A percentile compares a stretch with the other conserved stretches of the same genome.
phyloP scores from a whole-genome alignment of 2,113 vertebrate genomes.

The Lasiurus cinereus region DNA sequence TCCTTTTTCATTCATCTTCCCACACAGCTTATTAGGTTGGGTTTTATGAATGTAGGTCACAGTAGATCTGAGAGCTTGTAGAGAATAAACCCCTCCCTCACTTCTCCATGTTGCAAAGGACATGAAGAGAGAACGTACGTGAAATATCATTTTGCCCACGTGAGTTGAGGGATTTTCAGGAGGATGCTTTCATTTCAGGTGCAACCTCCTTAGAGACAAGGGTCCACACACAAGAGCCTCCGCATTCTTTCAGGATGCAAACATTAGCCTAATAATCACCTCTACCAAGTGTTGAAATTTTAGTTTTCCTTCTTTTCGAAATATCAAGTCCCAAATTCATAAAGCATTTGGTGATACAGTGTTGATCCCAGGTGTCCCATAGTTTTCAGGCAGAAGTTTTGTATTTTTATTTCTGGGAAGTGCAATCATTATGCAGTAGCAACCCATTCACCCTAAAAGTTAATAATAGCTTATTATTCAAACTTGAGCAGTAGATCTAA shows the following conservation, averaged over 20 bases:
- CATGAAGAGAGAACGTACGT: neutral
- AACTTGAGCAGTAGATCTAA: conserved; percentile 68
- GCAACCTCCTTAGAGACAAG: neutral
- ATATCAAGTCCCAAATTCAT: conserved; percentile 48
- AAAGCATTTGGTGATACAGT: conserved; percentile 22
- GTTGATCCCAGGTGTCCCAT: conserved; percentile 28
- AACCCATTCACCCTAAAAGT: neutral
- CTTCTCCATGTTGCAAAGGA: neutral
- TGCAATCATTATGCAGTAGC: neutral
- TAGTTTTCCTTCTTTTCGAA: conserved; percentile 35
- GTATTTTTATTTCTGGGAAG: conserved; percentile 46
- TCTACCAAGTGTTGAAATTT: neutral
- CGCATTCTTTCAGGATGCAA: neutral
- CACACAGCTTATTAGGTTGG: neutral
- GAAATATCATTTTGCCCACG: neutral
- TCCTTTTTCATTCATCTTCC: neutral
- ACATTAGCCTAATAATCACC: neutral
- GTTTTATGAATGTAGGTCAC: neutral
- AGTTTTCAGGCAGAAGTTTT: conserved; percentile 63
- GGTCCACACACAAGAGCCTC: neutral
- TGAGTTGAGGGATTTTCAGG: neutral
- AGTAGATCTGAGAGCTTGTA: neutral
- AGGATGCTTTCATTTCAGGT: neutral
- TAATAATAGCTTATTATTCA: conserved; percentile 47
- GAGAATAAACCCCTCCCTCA: neutral